Evolutionary conservation across 1,140 invertebrate species (phyloP).

Genomic region (Drosophila obscura): DNA sequence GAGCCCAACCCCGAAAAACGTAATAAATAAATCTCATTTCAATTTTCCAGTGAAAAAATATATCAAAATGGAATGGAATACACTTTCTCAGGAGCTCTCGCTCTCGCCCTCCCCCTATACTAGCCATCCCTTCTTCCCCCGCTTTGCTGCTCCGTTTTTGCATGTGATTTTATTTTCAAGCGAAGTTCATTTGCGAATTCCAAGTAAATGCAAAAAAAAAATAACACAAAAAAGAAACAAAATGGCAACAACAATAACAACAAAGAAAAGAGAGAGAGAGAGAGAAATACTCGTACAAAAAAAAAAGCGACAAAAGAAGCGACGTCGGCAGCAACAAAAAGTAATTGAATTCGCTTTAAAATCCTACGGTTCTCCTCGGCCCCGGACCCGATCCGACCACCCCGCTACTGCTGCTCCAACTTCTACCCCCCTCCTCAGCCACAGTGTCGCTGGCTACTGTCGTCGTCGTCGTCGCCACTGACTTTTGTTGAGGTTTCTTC

Average conservation of each 20-base stretch:
- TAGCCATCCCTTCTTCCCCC: background rate
- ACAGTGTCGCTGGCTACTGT: background rate
- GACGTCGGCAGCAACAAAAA: slow-evolving; percentile 65
- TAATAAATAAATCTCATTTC: slow-evolving; percentile 82
- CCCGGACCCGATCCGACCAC: background rate
- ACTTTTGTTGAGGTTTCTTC: slow-evolving; percentile 55
- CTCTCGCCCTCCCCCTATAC: background rate
- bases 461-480: slow-evolving; percentile 32
- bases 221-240: slow-evolving; percentile 26
- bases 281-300: slow-evolving; percentile 9
- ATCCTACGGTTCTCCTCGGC: slow-evolving; percentile 45
- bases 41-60: slow-evolving; percentile 79
- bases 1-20: slow-evolving; percentile 52
- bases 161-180: slow-evolving; percentile 82
- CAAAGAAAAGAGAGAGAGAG: slow-evolving; percentile 19
- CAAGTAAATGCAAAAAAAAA: slow-evolving; percentile 71
- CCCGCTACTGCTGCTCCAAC: slow-evolving; percentile 1
- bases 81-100: slow-evolving; percentile 64
- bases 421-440: background rate
- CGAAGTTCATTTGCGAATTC: slow-evolving; percentile 82
- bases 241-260: slow-evolving; percentile 52
- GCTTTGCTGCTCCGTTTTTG: slow-evolving; percentile 72
- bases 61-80: slow-evolving; percentile 80
- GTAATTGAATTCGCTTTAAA: slow-evolving; percentile 83
- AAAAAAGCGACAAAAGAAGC: slow-evolving; percentile 20